phyloP scores from a whole-genome alignment of 2,888 invertebrate genomes.

The Amaurobius ferox region DNA sequence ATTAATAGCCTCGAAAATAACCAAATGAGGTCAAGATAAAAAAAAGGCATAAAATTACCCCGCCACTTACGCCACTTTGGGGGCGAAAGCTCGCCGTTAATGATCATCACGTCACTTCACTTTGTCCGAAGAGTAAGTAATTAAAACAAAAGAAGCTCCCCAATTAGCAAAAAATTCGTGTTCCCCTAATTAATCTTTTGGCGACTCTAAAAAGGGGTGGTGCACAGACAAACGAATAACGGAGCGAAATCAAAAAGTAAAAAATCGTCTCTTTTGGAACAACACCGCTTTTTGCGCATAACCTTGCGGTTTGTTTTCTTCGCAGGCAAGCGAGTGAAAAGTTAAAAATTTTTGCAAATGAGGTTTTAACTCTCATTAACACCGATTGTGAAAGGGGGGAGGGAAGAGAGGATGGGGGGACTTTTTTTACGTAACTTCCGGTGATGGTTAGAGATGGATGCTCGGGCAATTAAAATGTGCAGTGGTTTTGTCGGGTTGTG shows the following conservation, averaged over 20 bases:
- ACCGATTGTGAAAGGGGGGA: slow-evolving; percentile 60
- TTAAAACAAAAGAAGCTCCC: slow-evolving; percentile 58
- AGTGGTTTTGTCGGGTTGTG: slow-evolving; percentile 41
- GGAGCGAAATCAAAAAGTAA: slow-evolving; percentile 55
- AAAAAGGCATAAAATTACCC: neutral
- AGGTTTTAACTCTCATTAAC: slow-evolving; percentile 68
- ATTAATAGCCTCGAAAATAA: neutral
- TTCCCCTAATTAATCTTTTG: slow-evolving; percentile 41
- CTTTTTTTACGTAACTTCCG: slow-evolving; percentile 22
- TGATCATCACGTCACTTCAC: slow-evolving; percentile 65
- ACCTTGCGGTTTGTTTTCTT: slow-evolving; percentile 65
- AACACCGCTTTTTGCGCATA: slow-evolving; percentile 25
- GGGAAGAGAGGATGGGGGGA: neutral
- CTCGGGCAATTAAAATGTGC: slow-evolving; percentile 56
- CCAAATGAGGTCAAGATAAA: neutral
- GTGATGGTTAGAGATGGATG: slow-evolving; percentile 28
- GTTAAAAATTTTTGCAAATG: slow-evolving; percentile 64
- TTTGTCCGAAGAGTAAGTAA: slow-evolving; percentile 59
- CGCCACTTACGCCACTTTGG: neutral
- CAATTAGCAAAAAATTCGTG: slow-evolving; percentile 6
- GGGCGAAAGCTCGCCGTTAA: slow-evolving; percentile 20
- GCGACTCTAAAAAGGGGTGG: slow-evolving; percentile 39
- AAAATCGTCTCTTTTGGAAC: slow-evolving; percentile 34
- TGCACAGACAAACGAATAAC: slow-evolving; percentile 28
- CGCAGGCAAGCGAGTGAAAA: slow-evolving; percentile 28